These are phyloP conservation scores for Parelbella ahira DNA, from an alignment of 2,888 invertebrate species.

Conservation along the genomic window DNA sequence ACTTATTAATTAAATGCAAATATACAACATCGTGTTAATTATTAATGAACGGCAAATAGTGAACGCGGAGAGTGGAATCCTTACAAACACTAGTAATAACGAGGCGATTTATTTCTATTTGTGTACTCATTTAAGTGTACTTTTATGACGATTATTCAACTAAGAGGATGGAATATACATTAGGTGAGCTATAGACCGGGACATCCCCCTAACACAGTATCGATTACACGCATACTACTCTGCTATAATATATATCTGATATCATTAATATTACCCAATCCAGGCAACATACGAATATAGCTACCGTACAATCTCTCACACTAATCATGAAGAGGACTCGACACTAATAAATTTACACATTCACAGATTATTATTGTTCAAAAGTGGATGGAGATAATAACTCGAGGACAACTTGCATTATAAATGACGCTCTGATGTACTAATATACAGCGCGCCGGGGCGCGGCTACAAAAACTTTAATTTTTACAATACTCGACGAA, in stretches of 20 bases:
- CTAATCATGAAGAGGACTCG: constrained; percentile 32
- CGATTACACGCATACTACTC: constrained; percentile 54
- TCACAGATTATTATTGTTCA: constrained; percentile 67
- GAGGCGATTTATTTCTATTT: constrained; percentile 59
- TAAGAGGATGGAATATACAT: constrained; percentile 80
- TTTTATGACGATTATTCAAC: constrained; percentile 61
- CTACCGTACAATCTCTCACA: constrained; percentile 39
- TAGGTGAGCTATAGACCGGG: constrained; percentile 70
- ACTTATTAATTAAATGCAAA: constrained; percentile 58
- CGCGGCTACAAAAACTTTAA: constrained; percentile 50
- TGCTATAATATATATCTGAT: constrained; percentile 50
- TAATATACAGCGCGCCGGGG: constrained; percentile 56
- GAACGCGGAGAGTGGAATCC: constrained; percentile 54
- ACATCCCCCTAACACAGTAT: constrained; percentile 46
- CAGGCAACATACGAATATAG: constrained; percentile 42
- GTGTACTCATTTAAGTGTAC: constrained; percentile 73
- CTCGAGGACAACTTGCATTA: constrained; percentile 59
- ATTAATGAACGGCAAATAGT: constrained; percentile 64
- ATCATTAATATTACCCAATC: constrained; percentile 39
- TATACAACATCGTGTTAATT: constrained; percentile 65
- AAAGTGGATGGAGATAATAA: constrained; percentile 75
- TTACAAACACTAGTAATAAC: constrained; percentile 68
- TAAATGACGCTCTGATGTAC: constrained; percentile 31
- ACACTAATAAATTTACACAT: constrained; percentile 44
- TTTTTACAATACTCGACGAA: constrained; percentile 45